Percentiles rank a stretch among this genome's conserved stretches.
Conservation (phyloP, 2,113 vertebrate species). For the Oenanthe oenanthe region DNA sequence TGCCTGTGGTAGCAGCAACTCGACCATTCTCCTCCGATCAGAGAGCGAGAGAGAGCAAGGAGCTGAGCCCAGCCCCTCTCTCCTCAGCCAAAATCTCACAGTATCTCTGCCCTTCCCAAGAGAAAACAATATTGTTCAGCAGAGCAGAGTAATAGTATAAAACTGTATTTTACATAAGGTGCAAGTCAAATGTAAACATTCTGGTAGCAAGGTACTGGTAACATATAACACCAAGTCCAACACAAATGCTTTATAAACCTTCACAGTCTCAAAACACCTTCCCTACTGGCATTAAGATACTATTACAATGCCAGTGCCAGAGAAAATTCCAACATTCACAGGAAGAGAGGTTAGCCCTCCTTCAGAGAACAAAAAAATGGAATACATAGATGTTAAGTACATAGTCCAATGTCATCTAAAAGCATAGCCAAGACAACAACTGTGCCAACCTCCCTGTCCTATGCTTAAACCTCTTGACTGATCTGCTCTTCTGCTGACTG, state of each 20-base stretch:
- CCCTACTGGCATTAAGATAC: neutral
- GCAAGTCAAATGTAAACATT: neutral
- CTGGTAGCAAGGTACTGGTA: neutral
- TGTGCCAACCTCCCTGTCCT: neutral
- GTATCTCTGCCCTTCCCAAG: neutral
- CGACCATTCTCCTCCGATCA: fast-evolving
- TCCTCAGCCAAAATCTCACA: neutral
- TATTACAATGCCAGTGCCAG: neutral
- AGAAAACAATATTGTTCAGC: neutral
- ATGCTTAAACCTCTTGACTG: constrained; percentile 13
- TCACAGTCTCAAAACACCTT: neutral
- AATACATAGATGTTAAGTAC: constrained; percentile 16
- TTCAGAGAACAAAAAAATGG: neutral
- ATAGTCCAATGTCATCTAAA: neutral
- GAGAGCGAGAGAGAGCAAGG: fast-evolving
- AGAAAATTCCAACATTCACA: neutral
- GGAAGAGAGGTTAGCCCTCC: neutral
- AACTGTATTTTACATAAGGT: neutral
- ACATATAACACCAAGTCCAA: neutral
- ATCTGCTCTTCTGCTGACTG: neutral
- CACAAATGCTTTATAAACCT: neutral
- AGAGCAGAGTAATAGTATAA: neutral
- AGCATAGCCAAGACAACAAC: neutral
- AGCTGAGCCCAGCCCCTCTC: neutral
- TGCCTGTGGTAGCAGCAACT: neutral